phyloP scores from a whole-genome alignment of 1,140 invertebrate genomes.

The Bursaphelenchus mucronatus region DNA sequence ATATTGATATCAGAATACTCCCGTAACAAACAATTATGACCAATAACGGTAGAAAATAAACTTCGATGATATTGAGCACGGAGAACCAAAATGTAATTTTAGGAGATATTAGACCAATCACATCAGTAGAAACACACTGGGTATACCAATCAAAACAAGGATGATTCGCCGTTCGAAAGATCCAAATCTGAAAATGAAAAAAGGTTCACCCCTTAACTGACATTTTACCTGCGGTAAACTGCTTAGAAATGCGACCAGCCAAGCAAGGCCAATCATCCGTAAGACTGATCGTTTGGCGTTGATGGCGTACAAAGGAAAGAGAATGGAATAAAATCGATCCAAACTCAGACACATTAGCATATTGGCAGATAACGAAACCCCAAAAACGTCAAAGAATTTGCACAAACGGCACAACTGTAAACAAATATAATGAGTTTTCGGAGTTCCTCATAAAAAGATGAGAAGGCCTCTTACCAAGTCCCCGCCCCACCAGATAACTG shows the following conservation, averaged over 20 bases:
- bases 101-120: constrained; percentile 46
- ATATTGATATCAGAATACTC: constrained; percentile 48
- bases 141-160: constrained; percentile 59
- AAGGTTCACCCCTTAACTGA: constrained; percentile 41
- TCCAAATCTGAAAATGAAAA: constrained; percentile 63
- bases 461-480: constrained; percentile 45
- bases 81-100: constrained; percentile 53
- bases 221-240: constrained; percentile 72
- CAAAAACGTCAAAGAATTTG: constrained; percentile 60
- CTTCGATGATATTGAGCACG: constrained; percentile 38
- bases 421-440: constrained; percentile 1
- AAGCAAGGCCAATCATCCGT: constrained; percentile 72
- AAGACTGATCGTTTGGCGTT: constrained; percentile 51
- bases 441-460: constrained; percentile 3
- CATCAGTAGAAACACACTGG: constrained; percentile 62
- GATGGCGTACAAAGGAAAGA: constrained; percentile 57
- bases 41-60: constrained; percentile 49
- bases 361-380: constrained; percentile 45
- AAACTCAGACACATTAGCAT: constrained; percentile 56
- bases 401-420: constrained; percentile 56
- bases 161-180: constrained; percentile 60
- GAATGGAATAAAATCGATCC: constrained; percentile 58
- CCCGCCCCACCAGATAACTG: constrained; percentile 53
- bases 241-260: constrained; percentile 73
- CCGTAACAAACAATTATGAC: constrained; percentile 57